phyloP scores from a whole-genome alignment of 2,113 vertebrate species.

The Syrrhaptes paradoxus region DNA sequence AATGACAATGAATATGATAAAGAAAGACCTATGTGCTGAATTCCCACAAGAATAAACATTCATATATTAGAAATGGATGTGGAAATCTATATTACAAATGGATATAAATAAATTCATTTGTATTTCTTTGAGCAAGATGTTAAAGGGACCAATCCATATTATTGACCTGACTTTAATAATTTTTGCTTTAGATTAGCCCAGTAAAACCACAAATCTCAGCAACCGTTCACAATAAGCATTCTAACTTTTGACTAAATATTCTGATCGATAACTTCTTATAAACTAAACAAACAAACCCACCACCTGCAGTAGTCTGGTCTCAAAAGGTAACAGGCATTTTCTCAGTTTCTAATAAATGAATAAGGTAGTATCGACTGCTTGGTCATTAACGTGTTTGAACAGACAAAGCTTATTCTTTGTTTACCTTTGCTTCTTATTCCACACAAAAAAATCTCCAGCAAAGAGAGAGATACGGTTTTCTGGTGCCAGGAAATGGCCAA shows the following conservation, averaged over 20 bases:
- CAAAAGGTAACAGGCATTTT: constrained; percentile 63
- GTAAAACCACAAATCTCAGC: constrained; percentile 62
- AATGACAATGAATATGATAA: constrained; percentile 38
- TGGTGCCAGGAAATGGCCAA: not conserved
- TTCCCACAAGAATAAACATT: constrained; percentile 15
- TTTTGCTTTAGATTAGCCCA: constrained; percentile 66
- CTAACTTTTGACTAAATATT: constrained; percentile 55
- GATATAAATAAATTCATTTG: constrained; percentile 66
- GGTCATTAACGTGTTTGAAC: constrained; percentile 39
- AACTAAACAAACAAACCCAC: constrained; percentile 51
- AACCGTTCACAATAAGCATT: constrained; percentile 55
- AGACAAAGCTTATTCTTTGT: constrained; percentile 34
- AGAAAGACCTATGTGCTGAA: constrained; percentile 18
- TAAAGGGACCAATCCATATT: constrained; percentile 73
- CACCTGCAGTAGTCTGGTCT: constrained; percentile 21
- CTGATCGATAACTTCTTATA: constrained; percentile 50
- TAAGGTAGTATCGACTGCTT: constrained; percentile 44
- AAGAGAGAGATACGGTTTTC: not conserved
- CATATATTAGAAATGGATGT: constrained; percentile 20
- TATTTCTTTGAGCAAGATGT: constrained; percentile 70
- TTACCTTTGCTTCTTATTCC: not conserved
- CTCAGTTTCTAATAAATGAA: constrained; percentile 67
- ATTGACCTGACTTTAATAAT: constrained; percentile 75
- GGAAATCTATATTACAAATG: constrained; percentile 67
- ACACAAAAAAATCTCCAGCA: not conserved